phyloP scores from a whole-genome alignment of 1,140 invertebrate species.

The Spodoptera litura region DNA sequence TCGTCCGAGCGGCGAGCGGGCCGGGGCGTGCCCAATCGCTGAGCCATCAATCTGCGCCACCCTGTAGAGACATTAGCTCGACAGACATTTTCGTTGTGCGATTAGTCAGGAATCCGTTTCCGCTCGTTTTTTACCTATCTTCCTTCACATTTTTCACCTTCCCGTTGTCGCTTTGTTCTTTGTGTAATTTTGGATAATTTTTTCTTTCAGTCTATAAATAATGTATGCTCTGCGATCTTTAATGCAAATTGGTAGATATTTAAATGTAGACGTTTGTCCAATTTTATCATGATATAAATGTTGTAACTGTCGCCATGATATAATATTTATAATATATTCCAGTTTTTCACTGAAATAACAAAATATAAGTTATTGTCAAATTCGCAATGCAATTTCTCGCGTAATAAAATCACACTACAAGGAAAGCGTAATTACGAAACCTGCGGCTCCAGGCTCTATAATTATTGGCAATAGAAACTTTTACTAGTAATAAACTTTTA shows the following conservation, averaged over 20 bases:
- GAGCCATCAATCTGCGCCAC: conserved; percentile 69
- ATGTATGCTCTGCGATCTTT: no score
- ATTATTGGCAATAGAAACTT: conserved; percentile 52
- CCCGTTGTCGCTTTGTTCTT: conserved; percentile 22
- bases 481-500: conserved; percentile 56
- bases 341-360: not conserved
- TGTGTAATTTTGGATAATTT: conserved; percentile 24
- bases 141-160: conserved; percentile 39
- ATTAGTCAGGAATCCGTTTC: conserved; percentile 65
- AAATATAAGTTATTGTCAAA: not conserved
- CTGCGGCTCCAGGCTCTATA: conserved; percentile 27
- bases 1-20: not conserved
- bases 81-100: conserved; percentile 58
- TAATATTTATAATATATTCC: no score
- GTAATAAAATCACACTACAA: conserved; percentile 28
- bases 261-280: not conserved
- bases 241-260: not conserved
- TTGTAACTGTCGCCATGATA: no score
- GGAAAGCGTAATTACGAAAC: conserved; percentile 41
- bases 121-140: conserved; percentile 56
- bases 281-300: not conserved
- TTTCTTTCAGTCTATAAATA: conserved; percentile 34
- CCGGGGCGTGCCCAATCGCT: conserved; percentile 69
- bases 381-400: not conserved
- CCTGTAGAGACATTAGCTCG: conserved; percentile 70